Evolutionary conservation across 2,888 invertebrate species (phyloP), one percentile per base, ranked within the genome.

Genomic region (Polyommatus iphigenia): DNA sequence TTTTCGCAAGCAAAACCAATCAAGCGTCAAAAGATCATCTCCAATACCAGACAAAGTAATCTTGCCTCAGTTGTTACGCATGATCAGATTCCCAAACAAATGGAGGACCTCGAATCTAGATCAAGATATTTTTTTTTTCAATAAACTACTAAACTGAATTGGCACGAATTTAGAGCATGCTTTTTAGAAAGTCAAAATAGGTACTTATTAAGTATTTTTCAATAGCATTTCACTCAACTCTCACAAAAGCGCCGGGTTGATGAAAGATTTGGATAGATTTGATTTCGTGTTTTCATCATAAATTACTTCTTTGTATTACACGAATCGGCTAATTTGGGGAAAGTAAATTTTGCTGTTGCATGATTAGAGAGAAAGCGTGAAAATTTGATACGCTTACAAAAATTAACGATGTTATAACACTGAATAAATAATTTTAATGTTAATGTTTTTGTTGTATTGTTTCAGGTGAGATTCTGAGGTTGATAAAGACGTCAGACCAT

Each of bases 351-450:
- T 85, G 79, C 84, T 81, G 82, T 83, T 83, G 80, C 82, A 84
- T 82, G 79, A 82, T 80, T 81, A 78, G 81, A 82, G 82, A 80
- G 90, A 89, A 90, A 90, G 89, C 86, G 81, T 81, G 80, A 80
- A 79, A 82, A 84, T 88, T 88, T 82, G 88, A 85, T 80, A 84
- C 84, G 86, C 83, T 82, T 77, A 81, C 83, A 80, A 85, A 84
- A 79, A 75, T 83, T 82, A 79, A 76, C 76, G 62, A 67, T 41
- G 41, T 20, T 57, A 73, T 62, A 54, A 76, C 71, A 59, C 32
- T 73, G 46, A 46, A 73, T 73, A 73, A 73, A 50, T 76, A 50
- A 50, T 76, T 76, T 46, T 15, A n/a, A 76, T 18, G 71, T 41
- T 36, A 77, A 72, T 77, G 7, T 54, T 71, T 77, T 20, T 67